A percentile compares a stretch with the other conserved stretches of the same genome.
Conservation (phyloP, 2,113 vertebrate species). For the Theristicus caerulescens region DNA sequence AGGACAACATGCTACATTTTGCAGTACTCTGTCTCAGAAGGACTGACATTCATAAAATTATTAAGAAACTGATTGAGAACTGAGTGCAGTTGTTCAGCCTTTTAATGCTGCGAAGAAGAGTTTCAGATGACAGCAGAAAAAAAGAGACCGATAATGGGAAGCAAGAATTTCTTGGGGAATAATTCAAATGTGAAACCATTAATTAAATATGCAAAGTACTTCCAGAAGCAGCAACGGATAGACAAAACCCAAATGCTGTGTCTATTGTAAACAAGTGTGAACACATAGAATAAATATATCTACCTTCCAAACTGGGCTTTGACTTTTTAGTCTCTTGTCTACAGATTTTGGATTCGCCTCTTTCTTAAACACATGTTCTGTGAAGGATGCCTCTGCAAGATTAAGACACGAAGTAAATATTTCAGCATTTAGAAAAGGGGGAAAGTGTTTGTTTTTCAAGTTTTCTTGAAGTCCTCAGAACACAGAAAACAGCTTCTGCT, state of each 20-base stretch:
- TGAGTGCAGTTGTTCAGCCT: not conserved
- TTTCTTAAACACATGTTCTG: not conserved
- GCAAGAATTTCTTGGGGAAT: not conserved
- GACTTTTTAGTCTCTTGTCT: not conserved
- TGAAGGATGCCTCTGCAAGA: not conserved
- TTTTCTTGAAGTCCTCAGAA: not conserved
- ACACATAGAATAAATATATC: not conserved
- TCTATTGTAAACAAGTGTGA: not conserved
- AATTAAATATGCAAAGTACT: conserved; percentile 3
- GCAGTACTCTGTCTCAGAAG: not conserved
- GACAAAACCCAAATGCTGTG: not conserved
- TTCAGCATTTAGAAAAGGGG: not conserved
- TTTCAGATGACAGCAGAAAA: not conserved
- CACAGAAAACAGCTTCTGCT: not conserved
- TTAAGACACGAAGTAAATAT: conserved; percentile 4
- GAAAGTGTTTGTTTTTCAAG: not conserved
- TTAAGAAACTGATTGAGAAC: not conserved
- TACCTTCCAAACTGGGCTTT: not conserved
- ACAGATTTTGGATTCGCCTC: not conserved
- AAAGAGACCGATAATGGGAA: not conserved
- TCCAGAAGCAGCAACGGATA: not conserved
- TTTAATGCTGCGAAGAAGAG: not conserved
- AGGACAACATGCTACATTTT: not conserved
- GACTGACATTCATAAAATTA: not conserved
- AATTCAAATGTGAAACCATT: not conserved